Percentiles rank a stretch among this genome's conserved stretches.
Conservation (phyloP, 1,140 invertebrate species). For the Saxidomus purpurata region DNA sequence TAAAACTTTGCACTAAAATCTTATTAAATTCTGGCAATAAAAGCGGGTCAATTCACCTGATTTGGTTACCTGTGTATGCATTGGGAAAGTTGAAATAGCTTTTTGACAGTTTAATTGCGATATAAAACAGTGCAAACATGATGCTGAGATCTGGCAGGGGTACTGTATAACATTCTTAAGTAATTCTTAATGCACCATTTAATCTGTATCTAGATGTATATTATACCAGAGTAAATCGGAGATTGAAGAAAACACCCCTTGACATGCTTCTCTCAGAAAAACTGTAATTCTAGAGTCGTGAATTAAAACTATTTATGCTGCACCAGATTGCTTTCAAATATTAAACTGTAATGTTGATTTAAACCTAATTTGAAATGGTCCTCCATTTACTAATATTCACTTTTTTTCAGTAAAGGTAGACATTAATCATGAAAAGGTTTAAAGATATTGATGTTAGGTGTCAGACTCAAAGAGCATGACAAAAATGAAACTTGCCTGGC, state of each 20-base stretch:
- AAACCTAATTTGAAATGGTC: constrained; percentile 56
- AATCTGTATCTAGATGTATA: background rate
- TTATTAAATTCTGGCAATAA: constrained; percentile 37
- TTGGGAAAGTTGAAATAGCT: constrained; percentile 39
- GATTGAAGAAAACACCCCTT: background rate
- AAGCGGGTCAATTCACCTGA: constrained; percentile 46
- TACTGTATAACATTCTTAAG: background rate
- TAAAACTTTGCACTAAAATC: constrained; percentile 15
- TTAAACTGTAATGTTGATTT: constrained; percentile 63
- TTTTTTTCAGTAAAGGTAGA: constrained; percentile 81
- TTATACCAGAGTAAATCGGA: background rate
- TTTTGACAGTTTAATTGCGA: constrained; percentile 64
- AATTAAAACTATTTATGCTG: background rate
- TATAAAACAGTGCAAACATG: constrained; percentile 52
- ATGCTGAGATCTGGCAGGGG: constrained; percentile 39
- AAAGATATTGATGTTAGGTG: constrained; percentile 85
- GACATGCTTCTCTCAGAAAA: background rate
- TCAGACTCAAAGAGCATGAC: constrained; percentile 84
- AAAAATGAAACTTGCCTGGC: constrained; percentile 85
- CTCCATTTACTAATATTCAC: constrained; percentile 13
- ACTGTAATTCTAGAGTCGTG: background rate
- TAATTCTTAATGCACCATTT: constrained; percentile 4
- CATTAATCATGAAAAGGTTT: constrained; percentile 83
- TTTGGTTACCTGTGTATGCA: constrained; percentile 50
- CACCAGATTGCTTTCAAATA: constrained; percentile 42